Evolutionary conservation across 2,113 vertebrate species (phyloP).

Genomic region (Varanus salvator): DNA sequence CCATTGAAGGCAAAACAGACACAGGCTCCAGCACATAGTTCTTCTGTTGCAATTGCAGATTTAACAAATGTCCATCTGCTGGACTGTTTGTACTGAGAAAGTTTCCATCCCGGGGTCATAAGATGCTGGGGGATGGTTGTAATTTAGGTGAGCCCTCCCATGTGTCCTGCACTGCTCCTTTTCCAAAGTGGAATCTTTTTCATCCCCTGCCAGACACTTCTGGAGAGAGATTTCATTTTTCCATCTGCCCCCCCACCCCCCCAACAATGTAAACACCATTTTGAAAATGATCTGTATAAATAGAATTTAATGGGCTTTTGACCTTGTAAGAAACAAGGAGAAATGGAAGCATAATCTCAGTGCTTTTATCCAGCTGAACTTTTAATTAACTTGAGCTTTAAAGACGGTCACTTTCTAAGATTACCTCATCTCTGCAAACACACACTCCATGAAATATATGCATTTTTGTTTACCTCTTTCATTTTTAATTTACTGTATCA

Average conservation of each 20-base stretch:
- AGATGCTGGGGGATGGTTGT: conserved; percentile 47
- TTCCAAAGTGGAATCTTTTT: conserved; percentile 63
- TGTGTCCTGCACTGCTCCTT: conserved; percentile 41
- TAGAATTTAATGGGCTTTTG: conserved; percentile 69
- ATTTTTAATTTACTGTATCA: conserved; percentile 10
- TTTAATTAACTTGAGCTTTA: conserved; percentile 48
- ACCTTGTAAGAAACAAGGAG: conserved; percentile 44
- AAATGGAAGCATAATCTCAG: conserved; percentile 52
- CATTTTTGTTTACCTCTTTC: neutral
- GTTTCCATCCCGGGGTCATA: conserved; percentile 60
- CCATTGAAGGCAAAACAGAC: conserved; percentile 63
- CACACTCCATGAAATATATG: neutral
- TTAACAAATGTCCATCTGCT: conserved; percentile 57
- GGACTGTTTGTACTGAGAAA: conserved; percentile 46
- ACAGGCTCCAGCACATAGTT: conserved; percentile 25
- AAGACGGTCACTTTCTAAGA: conserved; percentile 18
- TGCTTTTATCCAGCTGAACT: conserved; percentile 50
- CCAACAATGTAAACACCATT: conserved; percentile 62
- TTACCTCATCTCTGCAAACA: neutral
- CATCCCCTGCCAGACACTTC: conserved; percentile 58
- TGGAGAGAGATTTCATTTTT: conserved; percentile 45
- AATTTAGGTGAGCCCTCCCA: neutral
- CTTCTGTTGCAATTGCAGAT: conserved; percentile 53
- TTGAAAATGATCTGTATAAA: conserved; percentile 72
- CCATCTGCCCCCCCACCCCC: conserved; percentile 40